Conservation (phyloP, 2,113 vertebrate genomes). For the Prolemur simus region DNA sequence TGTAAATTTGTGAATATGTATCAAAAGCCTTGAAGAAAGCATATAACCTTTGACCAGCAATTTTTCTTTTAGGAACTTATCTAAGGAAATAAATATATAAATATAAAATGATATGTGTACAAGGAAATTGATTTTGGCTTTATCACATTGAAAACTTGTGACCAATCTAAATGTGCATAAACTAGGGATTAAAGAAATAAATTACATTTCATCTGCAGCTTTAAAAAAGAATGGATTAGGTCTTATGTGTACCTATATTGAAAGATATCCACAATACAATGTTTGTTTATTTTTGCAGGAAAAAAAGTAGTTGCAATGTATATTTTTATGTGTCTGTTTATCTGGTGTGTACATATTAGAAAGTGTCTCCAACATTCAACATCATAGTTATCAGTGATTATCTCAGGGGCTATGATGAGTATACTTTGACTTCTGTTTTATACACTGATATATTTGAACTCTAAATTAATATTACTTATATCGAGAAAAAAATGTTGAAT, state of each 20-base stretch:
- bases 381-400: background rate
- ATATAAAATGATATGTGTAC: background rate
- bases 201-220: background rate
- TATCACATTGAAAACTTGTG: background rate
- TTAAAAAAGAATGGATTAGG: background rate
- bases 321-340: background rate
- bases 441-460: background rate
- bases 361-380: background rate
- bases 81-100: background rate
- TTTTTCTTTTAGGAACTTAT: constrained; percentile 37
- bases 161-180: background rate
- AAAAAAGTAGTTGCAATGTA: background rate
- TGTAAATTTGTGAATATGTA: background rate
- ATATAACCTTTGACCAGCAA: background rate
- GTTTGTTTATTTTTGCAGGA: background rate
- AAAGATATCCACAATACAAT: background rate
- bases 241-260: background rate
- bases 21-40: background rate
- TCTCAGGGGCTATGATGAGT: background rate
- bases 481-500: constrained; percentile 8
- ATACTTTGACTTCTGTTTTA: background rate
- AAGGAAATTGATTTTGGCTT: background rate
- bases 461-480: background rate
- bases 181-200: background rate
- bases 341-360: background rate